Percentiles rank a stretch among this genome's conserved stretches.
Evolutionary conservation across 2,888 invertebrate species (phyloP).

Genomic region (Dione juno): DNA sequence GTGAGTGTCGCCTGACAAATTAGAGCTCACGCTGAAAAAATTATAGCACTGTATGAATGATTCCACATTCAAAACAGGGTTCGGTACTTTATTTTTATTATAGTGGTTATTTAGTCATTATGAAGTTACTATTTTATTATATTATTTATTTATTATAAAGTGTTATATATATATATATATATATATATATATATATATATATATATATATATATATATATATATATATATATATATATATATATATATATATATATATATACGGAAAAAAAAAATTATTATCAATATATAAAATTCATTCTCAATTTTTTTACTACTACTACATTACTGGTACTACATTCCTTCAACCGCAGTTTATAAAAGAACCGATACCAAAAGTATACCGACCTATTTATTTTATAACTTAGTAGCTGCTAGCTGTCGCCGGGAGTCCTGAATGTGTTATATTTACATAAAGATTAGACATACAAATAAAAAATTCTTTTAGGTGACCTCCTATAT

Average conservation of each 20-base stretch:
- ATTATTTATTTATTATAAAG: no score
- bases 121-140: no score
- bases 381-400: slow-evolving; percentile 71
- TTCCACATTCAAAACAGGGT: neutral
- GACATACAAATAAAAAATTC: slow-evolving; percentile 54
- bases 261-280: no score
- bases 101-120: no score
- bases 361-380: slow-evolving; percentile 57
- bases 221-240: no score
- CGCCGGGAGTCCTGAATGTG: slow-evolving; percentile 66
- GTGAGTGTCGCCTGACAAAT: slow-evolving; percentile 76
- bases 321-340: slow-evolving; percentile 44
- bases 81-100: no score
- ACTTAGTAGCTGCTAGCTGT: slow-evolving; percentile 68
- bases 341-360: slow-evolving; percentile 26
- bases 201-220: no score
- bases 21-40: slow-evolving; percentile 68
- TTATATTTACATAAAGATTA: slow-evolving; percentile 61
- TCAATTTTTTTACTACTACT: slow-evolving; percentile 43
- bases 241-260: no score
- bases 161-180: no score
- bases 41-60: neutral
- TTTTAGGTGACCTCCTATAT: slow-evolving; percentile 55
- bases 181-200: no score
- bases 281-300: slow-evolving; percentile 21